Evolutionary conservation across 2,113 vertebrate species (phyloP).

Genomic region (Panthera leo): DNA sequence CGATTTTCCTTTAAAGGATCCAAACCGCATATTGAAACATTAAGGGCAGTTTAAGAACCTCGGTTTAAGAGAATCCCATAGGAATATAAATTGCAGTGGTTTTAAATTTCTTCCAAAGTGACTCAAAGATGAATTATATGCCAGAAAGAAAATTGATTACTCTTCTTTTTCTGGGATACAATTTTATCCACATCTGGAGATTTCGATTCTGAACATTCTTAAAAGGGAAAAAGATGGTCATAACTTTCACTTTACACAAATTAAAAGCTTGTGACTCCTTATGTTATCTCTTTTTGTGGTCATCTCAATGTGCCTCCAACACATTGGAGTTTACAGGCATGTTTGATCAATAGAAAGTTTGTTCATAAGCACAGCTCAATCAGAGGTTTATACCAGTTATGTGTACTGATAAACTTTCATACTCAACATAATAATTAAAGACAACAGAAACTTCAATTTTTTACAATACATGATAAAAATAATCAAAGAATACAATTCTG

Average conservation of each 20-base stretch:
- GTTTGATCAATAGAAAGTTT: not conserved
- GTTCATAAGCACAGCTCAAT: not conserved
- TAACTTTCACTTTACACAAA: not conserved
- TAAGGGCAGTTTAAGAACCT: not conserved
- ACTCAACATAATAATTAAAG: not conserved
- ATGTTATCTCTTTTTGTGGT: not conserved
- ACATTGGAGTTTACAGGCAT: not conserved
- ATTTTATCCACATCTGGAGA: not conserved
- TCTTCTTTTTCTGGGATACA: not conserved
- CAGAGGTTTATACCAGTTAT: not conserved
- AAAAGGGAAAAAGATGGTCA: not conserved
- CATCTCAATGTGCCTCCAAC: not conserved
- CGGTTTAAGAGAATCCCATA: not conserved
- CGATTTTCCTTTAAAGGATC: not conserved
- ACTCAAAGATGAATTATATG: slow-evolving; percentile 15
- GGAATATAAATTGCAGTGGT: not conserved
- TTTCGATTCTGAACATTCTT: not conserved
- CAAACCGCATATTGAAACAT: not conserved
- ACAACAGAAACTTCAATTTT: not conserved
- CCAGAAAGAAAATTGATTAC: not conserved
- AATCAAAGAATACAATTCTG: not conserved
- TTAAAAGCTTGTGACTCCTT: not conserved
- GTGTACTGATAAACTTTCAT: not conserved
- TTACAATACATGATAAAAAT: not conserved
- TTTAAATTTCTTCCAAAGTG: not conserved